These are phyloP conservation scores for Hypotaenidia okinawae DNA, from an alignment of 2,797 vertebrate species.

Conservation along the genomic window DNA sequence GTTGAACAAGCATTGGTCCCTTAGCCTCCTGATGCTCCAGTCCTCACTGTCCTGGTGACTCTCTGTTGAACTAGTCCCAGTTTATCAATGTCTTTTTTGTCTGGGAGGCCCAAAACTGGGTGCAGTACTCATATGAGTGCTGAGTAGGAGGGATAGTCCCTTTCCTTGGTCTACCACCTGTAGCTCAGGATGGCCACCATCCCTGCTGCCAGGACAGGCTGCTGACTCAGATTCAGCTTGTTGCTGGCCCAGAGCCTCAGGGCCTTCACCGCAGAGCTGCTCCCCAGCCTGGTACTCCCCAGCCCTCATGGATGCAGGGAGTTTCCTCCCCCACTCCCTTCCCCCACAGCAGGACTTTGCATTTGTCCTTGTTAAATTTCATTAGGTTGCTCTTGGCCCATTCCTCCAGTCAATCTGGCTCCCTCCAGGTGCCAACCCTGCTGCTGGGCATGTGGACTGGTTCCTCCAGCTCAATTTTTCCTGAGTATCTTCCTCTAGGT, in stretches of 20 bases:
- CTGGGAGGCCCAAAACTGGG: not conserved
- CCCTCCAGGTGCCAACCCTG: not conserved
- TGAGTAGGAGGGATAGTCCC: not conserved
- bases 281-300: not conserved
- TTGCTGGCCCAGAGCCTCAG: not conserved
- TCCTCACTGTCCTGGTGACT: not conserved
- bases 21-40: not conserved
- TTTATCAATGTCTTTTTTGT: not conserved
- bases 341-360: not conserved
- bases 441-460: rapidly evolving
- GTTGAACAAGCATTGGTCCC: not conserved
- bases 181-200: too few species aligned
- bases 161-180: not conserved
- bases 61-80: not conserved
- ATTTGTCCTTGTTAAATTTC: not conserved
- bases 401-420: not conserved
- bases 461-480: not conserved
- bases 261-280: not conserved
- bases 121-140: not conserved
- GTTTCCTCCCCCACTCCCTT: not conserved
- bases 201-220: not conserved
- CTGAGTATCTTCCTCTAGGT: not conserved
- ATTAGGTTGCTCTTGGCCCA: not conserved
- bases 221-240: not conserved
- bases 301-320: not conserved